phyloP scores from a whole-genome alignment of 2,888 invertebrate species.

The Agrochola lychnidis region DNA sequence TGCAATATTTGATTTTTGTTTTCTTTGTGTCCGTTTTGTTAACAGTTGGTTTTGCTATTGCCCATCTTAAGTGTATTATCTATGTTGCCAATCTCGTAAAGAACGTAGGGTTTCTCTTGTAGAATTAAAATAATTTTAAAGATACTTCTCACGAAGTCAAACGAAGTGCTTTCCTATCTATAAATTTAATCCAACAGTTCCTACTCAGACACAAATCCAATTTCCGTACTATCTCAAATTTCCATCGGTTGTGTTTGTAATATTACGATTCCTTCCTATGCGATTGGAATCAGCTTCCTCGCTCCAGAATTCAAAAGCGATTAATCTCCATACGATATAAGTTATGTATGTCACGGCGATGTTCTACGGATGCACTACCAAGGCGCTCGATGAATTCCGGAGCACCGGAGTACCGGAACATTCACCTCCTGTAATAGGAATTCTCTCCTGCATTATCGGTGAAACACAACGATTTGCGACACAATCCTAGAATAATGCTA shows the following conservation, averaged over 20 bases:
- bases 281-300: constrained; percentile 13
- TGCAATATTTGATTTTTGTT: background rate
- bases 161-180: background rate
- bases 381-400: constrained; percentile 4
- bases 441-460: constrained; percentile 1
- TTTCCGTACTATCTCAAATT: constrained; percentile 16
- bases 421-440: constrained; percentile 3
- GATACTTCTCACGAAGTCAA: background rate
- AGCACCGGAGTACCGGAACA: background rate
- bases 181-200: constrained; percentile 5
- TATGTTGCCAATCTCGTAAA: too few relatives aligned
- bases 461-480: background rate
- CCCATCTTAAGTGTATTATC: background rate
- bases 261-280: background rate
- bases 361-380: constrained; percentile 2
- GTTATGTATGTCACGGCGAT: constrained; percentile 10
- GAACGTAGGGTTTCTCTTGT: background rate
- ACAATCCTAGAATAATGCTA: constrained; percentile 4
- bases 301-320: constrained; percentile 19
- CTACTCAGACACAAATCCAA: constrained; percentile 11
- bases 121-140: background rate
- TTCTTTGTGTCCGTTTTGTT: background rate
- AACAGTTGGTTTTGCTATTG: background rate
- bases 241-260: background rate
- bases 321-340: constrained; percentile 21